Evolutionary conservation across 2,113 vertebrate species (phyloP), one percentile per base, ranked within the genome.

Genomic region (Herpetotheres cachinnans): DNA sequence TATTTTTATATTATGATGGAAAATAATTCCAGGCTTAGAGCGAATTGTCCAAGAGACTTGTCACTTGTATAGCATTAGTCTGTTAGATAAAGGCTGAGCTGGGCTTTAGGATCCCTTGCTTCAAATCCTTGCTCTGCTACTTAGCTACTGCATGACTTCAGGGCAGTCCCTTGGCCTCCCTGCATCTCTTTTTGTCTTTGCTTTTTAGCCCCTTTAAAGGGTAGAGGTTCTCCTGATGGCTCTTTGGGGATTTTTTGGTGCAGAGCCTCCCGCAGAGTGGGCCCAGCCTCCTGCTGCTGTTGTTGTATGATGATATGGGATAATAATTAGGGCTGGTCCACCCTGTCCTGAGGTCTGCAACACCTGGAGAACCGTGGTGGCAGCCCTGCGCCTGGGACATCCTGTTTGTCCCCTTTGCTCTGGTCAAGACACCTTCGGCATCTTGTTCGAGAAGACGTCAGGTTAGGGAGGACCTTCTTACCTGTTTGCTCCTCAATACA

Each of bases 271-370:
- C 56, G 67, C 14, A 17, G 61, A 61, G 46, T 26, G 18, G 36
- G 49, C 69, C 16, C 22, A 26, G 13, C 52, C 20, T 91, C n/a
- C 32, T 78, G 65, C 11, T 29, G 16, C 12, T 72, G 49, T 67
- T 65, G 2, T 1, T 19, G 26, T 24, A 18, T 16, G 25, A 55
- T 1, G 7, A 29, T 55, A 18, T 0, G 0, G 20, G 78, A 46
- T 18, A 29, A 42, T 19, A 70, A 27, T 29, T 27, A 15, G 38
- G 20, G 22, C 42, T 47, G 52, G 6, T 67, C 30, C 18, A 15
- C 30, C 34, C 58, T 82, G 54, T 36, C 29, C 32, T 58, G 46
- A 73, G 29, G 44, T 17, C 86, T 44, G 63, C 17, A 58, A 27
- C 29, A 74, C n/a, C 59, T 82, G 40, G 38, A 63, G 27, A 71